Evolutionary conservation across 2,888 invertebrate species (phyloP).

Genomic region (Synergus umbraculus): DNA sequence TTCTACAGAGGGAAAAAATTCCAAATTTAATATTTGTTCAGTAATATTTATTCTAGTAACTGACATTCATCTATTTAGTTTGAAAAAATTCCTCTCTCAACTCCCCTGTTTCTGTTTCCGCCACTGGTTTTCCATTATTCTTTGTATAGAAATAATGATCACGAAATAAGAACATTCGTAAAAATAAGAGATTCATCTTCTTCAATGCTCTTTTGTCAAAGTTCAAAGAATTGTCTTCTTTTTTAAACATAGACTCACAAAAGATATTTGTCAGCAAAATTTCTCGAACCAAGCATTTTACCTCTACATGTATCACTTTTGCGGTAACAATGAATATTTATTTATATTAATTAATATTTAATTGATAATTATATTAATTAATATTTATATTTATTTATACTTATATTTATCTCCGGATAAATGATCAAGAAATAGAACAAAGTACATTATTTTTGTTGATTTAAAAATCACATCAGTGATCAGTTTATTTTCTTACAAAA

Average conservation of each 20-base stretch:
- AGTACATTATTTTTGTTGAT: background rate
- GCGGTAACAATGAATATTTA: background rate
- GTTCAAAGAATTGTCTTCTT: background rate
- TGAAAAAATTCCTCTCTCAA: background rate
- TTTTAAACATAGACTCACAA: background rate
- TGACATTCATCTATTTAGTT: background rate
- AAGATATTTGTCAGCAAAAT: background rate
- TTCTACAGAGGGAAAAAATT: too few species aligned
- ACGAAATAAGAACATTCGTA: background rate
- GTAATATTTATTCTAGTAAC: background rate
- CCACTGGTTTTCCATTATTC: background rate
- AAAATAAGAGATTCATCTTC: background rate
- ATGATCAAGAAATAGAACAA: background rate
- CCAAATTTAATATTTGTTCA: too few species aligned
- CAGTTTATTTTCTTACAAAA: background rate
- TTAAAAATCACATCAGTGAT: background rate
- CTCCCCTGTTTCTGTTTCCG: slow-evolving; percentile 7
- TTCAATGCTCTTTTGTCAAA: slow-evolving; percentile 7
- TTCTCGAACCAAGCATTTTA: background rate
- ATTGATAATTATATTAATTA: too few species aligned
- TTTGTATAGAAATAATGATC: slow-evolving; percentile 9
- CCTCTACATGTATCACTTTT: background rate
- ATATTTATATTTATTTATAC: too few species aligned
- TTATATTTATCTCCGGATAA: background rate
- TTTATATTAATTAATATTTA: too few species aligned